Evolutionary conservation across 2,797 vertebrate genomes (phyloP).

Genomic region (Lagorchestes hirsutus): DNA sequence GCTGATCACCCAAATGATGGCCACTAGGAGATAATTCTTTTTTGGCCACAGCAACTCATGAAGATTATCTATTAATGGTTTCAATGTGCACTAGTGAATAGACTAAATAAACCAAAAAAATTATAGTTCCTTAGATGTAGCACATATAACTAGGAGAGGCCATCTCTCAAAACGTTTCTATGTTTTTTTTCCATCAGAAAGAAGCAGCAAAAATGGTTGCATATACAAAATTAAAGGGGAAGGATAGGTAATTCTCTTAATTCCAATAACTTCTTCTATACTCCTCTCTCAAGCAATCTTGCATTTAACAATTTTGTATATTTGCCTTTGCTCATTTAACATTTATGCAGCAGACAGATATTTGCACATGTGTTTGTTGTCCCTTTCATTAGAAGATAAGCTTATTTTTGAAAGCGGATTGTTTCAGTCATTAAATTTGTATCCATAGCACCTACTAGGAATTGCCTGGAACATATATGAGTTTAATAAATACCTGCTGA

Average conservation of each 20-base stretch:
- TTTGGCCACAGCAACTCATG: not conserved
- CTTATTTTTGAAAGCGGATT: not conserved
- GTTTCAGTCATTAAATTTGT: not conserved
- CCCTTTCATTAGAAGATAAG: not conserved
- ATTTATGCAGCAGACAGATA: not conserved
- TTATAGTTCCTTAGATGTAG: not conserved
- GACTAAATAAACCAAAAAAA: not conserved
- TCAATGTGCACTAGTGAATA: not conserved
- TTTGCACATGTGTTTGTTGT: not conserved
- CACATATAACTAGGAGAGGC: not conserved
- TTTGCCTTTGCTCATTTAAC: not conserved
- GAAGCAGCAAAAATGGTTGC: not conserved
- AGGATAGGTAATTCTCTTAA: not conserved
- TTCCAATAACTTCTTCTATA: not conserved
- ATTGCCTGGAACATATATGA: not conserved
- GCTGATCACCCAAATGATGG: not conserved
- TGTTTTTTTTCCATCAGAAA: not conserved
- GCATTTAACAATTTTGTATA: not conserved
- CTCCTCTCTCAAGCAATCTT: not conserved
- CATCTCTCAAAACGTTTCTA: not conserved
- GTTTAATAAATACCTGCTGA: not conserved
- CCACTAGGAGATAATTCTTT: not conserved
- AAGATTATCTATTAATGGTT: not conserved
- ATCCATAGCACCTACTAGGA: not conserved
- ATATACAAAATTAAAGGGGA: not conserved